Percentiles rank a stretch among this genome's conserved stretches.
Conservation (phyloP, 2,888 invertebrate species). For the Clepsis dumicolana region DNA sequence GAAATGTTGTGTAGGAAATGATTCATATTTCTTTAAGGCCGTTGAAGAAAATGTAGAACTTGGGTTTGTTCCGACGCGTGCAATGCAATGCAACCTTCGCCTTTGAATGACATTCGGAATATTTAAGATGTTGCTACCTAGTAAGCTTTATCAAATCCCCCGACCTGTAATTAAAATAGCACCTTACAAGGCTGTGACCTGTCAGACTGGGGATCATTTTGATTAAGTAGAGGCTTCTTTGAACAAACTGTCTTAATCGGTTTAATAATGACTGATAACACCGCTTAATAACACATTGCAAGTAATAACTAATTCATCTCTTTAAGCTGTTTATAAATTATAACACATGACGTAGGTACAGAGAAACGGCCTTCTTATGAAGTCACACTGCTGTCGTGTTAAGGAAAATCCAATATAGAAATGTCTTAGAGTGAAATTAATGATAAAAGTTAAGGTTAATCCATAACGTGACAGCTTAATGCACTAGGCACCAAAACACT, state of each 20-base stretch:
- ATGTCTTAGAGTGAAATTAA: conserved; percentile 39
- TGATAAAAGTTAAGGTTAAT: conserved; percentile 60
- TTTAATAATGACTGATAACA: conserved; percentile 40
- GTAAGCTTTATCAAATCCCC: conserved; percentile 30
- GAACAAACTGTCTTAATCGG: conserved; percentile 35
- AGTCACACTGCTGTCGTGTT: not conserved
- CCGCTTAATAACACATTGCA: conserved; percentile 34
- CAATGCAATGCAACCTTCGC: conserved; percentile 7
- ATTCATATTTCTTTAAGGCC: not conserved
- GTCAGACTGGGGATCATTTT: conserved; percentile 47
- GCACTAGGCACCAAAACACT: conserved; percentile 58
- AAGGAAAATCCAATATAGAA: conserved; percentile 13
- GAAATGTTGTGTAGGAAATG: not conserved
- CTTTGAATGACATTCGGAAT: not conserved
- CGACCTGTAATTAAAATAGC: conserved; percentile 52
- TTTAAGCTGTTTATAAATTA: conserved; percentile 24
- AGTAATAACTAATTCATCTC: conserved; percentile 31
- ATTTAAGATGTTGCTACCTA: conserved; percentile 25
- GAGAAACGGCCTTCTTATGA: not conserved
- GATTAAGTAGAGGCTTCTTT: conserved; percentile 32
- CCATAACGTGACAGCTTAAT: conserved; percentile 70
- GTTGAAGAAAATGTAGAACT: not conserved
- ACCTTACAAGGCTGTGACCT: conserved; percentile 50
- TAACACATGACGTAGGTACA: not conserved
- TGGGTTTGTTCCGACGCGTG: not conserved